Percentiles rank a stretch among this genome's conserved stretches.
Evolutionary conservation across 2,888 invertebrate species (phyloP).

Genomic region (Euphydryas editha): DNA sequence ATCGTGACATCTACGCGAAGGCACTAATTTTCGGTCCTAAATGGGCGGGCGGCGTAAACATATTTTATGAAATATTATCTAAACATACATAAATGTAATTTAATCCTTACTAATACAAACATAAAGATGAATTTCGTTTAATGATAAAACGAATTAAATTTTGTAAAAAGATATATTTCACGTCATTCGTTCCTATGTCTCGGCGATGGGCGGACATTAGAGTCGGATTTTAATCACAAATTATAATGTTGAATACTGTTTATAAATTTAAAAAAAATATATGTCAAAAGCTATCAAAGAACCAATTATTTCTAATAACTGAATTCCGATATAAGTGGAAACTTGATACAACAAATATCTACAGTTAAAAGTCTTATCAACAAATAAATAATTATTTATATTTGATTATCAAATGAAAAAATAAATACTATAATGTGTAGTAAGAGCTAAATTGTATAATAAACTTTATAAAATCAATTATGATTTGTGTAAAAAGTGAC

Average conservation of each 20-base stretch:
- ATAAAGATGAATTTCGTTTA: slow-evolving; percentile 19
- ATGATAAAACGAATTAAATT: slow-evolving; percentile 24
- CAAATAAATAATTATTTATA: too few relatives aligned
- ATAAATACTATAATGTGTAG: too few relatives aligned
- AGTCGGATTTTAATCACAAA: slow-evolving; percentile 54
- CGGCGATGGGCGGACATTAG: slow-evolving; percentile 60
- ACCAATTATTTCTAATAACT: not conserved
- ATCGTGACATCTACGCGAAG: slow-evolving; percentile 66
- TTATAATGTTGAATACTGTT: slow-evolving; percentile 40
- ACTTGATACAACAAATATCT: too few relatives aligned
- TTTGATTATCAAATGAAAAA: too few relatives aligned
- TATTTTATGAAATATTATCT: slow-evolving; percentile 43
- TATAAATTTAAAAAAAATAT: not conserved
- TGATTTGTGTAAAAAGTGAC: too few relatives aligned
- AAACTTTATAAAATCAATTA: too few relatives aligned
- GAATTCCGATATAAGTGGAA: not conserved
- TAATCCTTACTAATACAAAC: slow-evolving; percentile 31
- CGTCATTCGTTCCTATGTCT: slow-evolving; percentile 61
- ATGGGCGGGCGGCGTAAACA: slow-evolving; percentile 58
- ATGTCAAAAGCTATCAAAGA: slow-evolving; percentile 8
- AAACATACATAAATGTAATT: slow-evolving; percentile 18
- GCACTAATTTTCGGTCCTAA: slow-evolving; percentile 60
- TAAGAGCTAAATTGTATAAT: too few relatives aligned
- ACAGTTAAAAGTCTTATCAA: too few relatives aligned
- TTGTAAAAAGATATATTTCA: slow-evolving; percentile 52